These are phyloP conservation scores for Thalassoma bifasciatum DNA, from an alignment of 2,113 vertebrate genomes.

Conservation along the genomic window DNA sequence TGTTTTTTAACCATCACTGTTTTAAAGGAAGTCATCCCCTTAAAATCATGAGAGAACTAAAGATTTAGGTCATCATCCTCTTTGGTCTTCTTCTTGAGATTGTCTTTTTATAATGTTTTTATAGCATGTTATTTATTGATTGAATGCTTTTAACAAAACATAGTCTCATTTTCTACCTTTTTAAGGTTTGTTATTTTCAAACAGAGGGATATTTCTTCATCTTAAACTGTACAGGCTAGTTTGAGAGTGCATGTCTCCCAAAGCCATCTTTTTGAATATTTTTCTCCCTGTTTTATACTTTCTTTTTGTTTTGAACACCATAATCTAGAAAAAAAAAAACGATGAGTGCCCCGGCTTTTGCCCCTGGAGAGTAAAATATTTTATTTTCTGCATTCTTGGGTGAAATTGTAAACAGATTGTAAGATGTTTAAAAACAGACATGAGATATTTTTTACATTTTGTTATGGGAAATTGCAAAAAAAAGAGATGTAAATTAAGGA, in stretches of 20 bases:
- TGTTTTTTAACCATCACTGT: conserved; percentile 48
- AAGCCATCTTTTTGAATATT: conserved; percentile 64
- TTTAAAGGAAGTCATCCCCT: conserved; percentile 49
- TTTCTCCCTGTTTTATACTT: conserved; percentile 17
- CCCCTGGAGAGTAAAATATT: conserved; percentile 31
- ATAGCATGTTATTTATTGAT: conserved; percentile 84
- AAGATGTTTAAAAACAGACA: conserved; percentile 76
- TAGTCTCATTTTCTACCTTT: conserved; percentile 56
- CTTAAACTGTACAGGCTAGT: conserved; percentile 62
- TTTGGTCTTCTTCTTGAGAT: conserved; percentile 69
- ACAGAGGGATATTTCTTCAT: conserved; percentile 43
- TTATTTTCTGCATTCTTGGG: conserved; percentile 58
- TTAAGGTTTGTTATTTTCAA: conserved; percentile 26
- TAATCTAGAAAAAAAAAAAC: conserved; percentile 22
- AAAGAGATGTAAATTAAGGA: conserved; percentile 61
- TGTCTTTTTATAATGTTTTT: conserved; percentile 80
- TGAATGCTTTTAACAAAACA: conserved; percentile 59
- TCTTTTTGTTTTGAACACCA: conserved; percentile 25
- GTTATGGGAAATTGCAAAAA: conserved; percentile 60
- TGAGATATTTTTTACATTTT: conserved; percentile 78
- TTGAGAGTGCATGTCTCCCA: conserved; percentile 72
- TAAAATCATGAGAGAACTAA: conserved; percentile 54
- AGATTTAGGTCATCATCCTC: conserved; percentile 59
- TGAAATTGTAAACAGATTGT: conserved; percentile 73
- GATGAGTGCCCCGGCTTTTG: conserved; percentile 1